Base-by-base conservation (phyloP, 2,888 invertebrate genomes). In the Hyposoter didymator region DNA sequence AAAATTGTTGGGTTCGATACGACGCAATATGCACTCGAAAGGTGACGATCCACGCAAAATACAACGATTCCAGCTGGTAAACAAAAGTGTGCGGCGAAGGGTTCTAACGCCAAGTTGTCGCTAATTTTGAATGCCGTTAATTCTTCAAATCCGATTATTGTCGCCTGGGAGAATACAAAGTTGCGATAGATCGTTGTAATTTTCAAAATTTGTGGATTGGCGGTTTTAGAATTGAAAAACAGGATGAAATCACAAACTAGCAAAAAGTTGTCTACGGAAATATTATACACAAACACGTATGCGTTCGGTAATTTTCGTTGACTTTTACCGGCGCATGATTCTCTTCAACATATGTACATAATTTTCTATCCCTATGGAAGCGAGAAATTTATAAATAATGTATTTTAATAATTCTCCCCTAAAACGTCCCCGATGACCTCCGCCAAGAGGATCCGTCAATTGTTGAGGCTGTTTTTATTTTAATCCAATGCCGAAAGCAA, bases 341-440 rank as follows among this genome's bases (percentile, higher is more conserved):
- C 85, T 89, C 88, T 86, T 89, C 88, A 89, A 87, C 86, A 64
- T 45, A 79, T 81, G 67, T 47, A 85, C 87, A 89, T 89, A 88
- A 87, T 90, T 90, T 91, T 90, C 87, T 90, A 91, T 87, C 82
- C 87, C 79, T 67, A 87, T 84, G 82, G 84, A 81, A 62, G 47
- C 59, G 84, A 78, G 32, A 79, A 76, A 59, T 74, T 82, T 78
- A 78, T 74, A 85, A 62, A 75, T 78, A 82, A 70, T 89, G 84
- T 88, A 90, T 91, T 90, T 91, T 90, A 90, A 89, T 90, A 90
- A 88, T 90, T 90, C 87, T 90, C 88, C 87, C 89, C 88, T 84
- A 81, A 55, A 45, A 35, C 19, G 28, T 59, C 47, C 39, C 45
- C 47, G 14, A 22, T 45, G 17, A 66, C 14, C 59, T 59, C 39